These are phyloP conservation scores for Elaphurus davidianus DNA, from an alignment of 2,113 vertebrate species.

Conservation along the genomic window DNA sequence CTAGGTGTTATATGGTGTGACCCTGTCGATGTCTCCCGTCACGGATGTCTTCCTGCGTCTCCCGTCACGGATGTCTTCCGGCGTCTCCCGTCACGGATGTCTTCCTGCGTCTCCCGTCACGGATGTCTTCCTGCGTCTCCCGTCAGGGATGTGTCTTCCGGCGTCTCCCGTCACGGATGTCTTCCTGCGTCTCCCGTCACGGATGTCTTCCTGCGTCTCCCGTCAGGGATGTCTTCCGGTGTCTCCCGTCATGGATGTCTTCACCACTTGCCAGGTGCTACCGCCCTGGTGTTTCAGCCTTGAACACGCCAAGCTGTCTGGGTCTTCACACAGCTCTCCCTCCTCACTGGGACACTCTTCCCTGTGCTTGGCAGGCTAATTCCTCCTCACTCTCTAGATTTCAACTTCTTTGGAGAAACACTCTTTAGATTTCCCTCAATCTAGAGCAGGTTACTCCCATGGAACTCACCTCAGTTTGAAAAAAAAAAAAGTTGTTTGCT, in stretches of 20 bases:
- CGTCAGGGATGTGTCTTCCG: neutral
- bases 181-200: accelerated
- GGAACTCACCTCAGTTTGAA: neutral
- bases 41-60: neutral
- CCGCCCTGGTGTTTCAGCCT: neutral
- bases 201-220: neutral
- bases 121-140: neutral
- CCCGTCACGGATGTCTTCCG: accelerated
- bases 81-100: neutral
- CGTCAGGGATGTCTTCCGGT: neutral
- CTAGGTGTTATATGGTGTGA: neutral
- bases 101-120: accelerated
- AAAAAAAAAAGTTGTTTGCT: neutral
- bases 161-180: neutral
- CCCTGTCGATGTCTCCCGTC: neutral
- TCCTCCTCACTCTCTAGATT: neutral
- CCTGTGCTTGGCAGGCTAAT: neutral
- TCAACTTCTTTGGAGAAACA: neutral
- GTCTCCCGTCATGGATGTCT: accelerated
- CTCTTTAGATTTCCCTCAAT: neutral
- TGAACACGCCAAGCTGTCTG: neutral
- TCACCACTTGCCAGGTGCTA: neutral
- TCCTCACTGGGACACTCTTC: neutral
- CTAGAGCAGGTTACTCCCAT: neutral
- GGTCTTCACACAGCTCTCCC: neutral